These are phyloP conservation scores for Mamestra configurata DNA, from an alignment of 1,140 invertebrate species.

Conservation along the genomic window DNA sequence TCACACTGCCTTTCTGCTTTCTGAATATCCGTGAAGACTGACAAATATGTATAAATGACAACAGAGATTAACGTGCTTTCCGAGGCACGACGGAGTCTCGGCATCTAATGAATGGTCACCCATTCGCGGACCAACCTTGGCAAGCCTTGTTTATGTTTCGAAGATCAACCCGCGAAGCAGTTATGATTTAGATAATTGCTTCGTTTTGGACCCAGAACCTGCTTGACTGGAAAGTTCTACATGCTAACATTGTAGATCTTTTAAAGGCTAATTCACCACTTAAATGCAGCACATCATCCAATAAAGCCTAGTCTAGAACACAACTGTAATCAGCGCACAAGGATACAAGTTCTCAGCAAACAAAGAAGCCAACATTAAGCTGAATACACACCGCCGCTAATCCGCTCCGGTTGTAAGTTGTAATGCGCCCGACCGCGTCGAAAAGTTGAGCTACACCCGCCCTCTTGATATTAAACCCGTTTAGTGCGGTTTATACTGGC, in stretches of 20 bases:
- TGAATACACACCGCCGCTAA: conserved; percentile 74
- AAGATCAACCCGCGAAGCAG: too few species aligned
- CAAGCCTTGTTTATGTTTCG: too few species aligned
- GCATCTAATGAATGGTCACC: too few species aligned
- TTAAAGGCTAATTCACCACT: background rate
- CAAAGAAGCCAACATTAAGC: conserved; percentile 78
- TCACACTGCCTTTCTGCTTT: too few species aligned
- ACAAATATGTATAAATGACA: too few species aligned
- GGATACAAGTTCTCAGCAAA: conserved; percentile 60
- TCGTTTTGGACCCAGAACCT: too few species aligned
- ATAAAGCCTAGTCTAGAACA: conserved; percentile 31
- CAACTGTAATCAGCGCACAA: conserved; percentile 36
- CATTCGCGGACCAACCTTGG: too few species aligned
- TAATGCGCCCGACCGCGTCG: conserved; percentile 69
- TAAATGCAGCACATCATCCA: background rate
- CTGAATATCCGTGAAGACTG: too few species aligned
- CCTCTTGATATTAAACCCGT: conserved; percentile 85
- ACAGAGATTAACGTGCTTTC: too few species aligned
- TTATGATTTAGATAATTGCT: too few species aligned
- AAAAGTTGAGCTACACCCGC: conserved; percentile 76
- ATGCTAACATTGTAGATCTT: background rate
- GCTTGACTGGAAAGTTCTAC: too few species aligned
- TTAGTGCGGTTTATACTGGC: conserved; percentile 82
- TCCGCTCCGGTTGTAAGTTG: conserved; percentile 75
- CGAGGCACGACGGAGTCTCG: too few species aligned